Conservation (phyloP, 2,888 invertebrate genomes). For the Stenurella melanura region DNA sequence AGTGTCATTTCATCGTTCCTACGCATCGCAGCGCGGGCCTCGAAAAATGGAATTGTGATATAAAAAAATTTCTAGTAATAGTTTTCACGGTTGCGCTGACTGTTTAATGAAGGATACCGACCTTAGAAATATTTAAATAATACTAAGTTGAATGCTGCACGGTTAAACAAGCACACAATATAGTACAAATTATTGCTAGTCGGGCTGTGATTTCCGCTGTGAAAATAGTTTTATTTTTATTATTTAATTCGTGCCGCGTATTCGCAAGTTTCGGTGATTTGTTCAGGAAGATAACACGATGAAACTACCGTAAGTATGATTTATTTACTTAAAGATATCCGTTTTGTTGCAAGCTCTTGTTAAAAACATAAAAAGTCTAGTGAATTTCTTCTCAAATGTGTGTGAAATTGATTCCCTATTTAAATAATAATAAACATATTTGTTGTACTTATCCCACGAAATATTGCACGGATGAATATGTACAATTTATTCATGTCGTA, state of each 20-base stretch:
- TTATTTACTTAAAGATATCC: neutral
- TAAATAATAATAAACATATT: too few relatives aligned
- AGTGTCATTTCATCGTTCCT: neutral
- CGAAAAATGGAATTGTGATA: neutral
- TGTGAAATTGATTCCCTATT: too few relatives aligned
- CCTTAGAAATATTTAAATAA: slow-evolving; percentile 13
- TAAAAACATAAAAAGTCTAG: too few relatives aligned
- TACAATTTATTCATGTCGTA: too few relatives aligned
- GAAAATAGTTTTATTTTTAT: slow-evolving; percentile 12
- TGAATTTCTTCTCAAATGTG: too few relatives aligned
- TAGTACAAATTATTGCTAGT: slow-evolving; percentile 10
- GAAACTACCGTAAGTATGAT: slow-evolving; percentile 21
- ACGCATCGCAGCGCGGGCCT: neutral
- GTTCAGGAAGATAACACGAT: neutral
- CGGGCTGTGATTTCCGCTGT: slow-evolving; percentile 5
- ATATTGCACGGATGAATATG: too few relatives aligned
- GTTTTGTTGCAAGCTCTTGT: too few relatives aligned
- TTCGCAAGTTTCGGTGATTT: neutral
- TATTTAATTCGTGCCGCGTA: neutral
- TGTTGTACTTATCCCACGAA: too few relatives aligned
- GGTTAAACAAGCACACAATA: slow-evolving; percentile 23
- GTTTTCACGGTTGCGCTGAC: neutral
- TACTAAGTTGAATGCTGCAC: neutral
- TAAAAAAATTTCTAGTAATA: neutral
- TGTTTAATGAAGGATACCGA: neutral